These are phyloP conservation scores for Myanophis thanlyinensis DNA, from an alignment of 2,113 vertebrate genomes.

Conservation along the genomic window DNA sequence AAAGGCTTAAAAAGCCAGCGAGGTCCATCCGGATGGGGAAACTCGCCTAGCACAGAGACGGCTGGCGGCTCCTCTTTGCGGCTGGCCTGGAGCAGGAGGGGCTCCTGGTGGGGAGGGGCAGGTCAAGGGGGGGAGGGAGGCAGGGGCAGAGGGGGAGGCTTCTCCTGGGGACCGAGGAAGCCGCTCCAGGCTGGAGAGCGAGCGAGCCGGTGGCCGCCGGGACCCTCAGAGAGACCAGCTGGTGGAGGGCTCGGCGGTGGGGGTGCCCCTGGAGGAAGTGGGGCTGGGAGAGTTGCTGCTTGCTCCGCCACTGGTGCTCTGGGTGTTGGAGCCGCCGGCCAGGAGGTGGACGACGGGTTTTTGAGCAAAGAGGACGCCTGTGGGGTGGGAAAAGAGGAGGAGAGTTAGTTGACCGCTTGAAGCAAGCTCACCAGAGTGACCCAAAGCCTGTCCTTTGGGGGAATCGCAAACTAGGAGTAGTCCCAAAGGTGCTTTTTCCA, in stretches of 20 bases:
- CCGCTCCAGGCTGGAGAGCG: background rate
- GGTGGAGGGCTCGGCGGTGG: conserved; percentile 78
- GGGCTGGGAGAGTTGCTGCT: conserved; percentile 71
- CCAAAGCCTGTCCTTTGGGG: background rate
- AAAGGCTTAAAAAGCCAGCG: conserved; percentile 50
- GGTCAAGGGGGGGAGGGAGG: conserved; percentile 57
- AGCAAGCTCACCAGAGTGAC: rapidly evolving
- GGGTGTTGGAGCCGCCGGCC: conserved; percentile 70
- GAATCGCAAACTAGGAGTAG: background rate
- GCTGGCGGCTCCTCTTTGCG: conserved; percentile 32
- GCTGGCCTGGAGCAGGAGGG: conserved; percentile 44
- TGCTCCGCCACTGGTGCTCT: conserved; percentile 60
- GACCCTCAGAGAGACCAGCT: conserved; percentile 78
- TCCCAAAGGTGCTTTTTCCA: background rate
- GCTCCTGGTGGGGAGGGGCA: conserved; percentile 70
- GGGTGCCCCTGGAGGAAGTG: conserved; percentile 78
- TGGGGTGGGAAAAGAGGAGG: rapidly evolving
- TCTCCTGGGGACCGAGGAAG: conserved; percentile 25
- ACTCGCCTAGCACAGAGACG: conserved; percentile 42
- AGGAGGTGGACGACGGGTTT: conserved; percentile 78
- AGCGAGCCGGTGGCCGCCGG: conserved; percentile 20
- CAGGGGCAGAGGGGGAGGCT: conserved; percentile 1
- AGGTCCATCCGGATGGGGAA: conserved; percentile 37
- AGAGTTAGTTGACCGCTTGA: background rate
- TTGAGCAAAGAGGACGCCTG: conserved; percentile 82